Evolutionary conservation across 2,797 vertebrate genomes (phyloP).

Genomic region (Micropoecilia bifurca): DNA sequence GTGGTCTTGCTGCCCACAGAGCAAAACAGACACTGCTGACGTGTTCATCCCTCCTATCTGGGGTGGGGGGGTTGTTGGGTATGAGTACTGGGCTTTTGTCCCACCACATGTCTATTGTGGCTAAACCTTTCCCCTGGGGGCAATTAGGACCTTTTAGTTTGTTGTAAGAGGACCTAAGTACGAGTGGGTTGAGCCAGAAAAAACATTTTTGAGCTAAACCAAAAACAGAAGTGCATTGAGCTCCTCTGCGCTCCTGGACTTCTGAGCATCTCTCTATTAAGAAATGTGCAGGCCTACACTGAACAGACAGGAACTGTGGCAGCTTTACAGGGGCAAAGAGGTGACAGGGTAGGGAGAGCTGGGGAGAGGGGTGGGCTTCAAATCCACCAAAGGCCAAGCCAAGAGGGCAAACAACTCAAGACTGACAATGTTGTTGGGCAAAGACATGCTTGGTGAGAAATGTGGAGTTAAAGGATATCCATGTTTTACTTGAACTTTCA

Average conservation of each 20-base stretch:
- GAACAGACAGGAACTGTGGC: slow-evolving; percentile 86
- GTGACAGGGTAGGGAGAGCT: slow-evolving; percentile 61
- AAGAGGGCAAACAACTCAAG: slow-evolving; percentile 75
- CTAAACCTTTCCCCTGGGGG: slow-evolving; percentile 91
- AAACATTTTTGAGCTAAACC: slow-evolving; percentile 94
- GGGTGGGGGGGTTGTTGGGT: slow-evolving; percentile 72
- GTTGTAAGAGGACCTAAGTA: slow-evolving; percentile 96
- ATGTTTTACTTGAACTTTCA: slow-evolving; percentile 64
- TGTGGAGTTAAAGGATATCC: slow-evolving; percentile 62
- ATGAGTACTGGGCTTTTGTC: slow-evolving; percentile 90
- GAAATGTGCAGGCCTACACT: slow-evolving; percentile 83
- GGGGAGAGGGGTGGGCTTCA: slow-evolving; percentile 41
- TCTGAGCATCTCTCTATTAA: slow-evolving; percentile 91
- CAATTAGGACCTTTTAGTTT: slow-evolving; percentile 96
- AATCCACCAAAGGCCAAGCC: slow-evolving; percentile 61
- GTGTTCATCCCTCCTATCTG: slow-evolving; percentile 88
- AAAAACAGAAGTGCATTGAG: slow-evolving; percentile 96
- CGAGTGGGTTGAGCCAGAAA: slow-evolving; percentile 91
- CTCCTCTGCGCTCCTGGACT: slow-evolving; percentile 75
- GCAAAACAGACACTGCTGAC: slow-evolving; percentile 84
- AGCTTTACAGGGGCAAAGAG: slow-evolving; percentile 78
- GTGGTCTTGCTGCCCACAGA: slow-evolving; percentile 70
- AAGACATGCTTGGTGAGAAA: slow-evolving; percentile 61
- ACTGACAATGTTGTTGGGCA: slow-evolving; percentile 77
- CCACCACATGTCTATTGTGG: slow-evolving; percentile 92